Evolutionary conservation across 2,797 vertebrate species (phyloP).

Genomic region (Coranthus polyacanthus): DNA sequence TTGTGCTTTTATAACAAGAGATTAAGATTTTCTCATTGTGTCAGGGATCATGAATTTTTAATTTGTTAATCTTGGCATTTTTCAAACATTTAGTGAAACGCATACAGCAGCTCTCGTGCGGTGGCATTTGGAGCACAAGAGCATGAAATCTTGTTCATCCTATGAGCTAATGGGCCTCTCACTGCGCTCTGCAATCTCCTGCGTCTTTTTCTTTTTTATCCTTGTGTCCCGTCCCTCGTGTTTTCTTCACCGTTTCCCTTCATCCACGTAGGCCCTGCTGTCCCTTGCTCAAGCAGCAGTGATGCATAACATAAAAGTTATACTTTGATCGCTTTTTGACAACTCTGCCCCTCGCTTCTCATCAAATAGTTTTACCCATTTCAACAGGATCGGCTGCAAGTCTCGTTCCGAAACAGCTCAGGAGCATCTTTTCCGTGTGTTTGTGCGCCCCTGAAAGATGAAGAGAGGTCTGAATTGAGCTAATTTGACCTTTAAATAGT

Average conservation of each 20-base stretch:
- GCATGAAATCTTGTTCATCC: constrained; percentile 44
- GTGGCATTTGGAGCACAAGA: constrained; percentile 35
- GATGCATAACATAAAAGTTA: constrained; percentile 53
- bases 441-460: constrained; percentile 44
- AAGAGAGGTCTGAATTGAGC: constrained; percentile 12
- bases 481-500: constrained; percentile 16
- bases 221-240: constrained; percentile 26
- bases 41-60: constrained; percentile 1
- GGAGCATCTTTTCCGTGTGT: constrained; percentile 16
- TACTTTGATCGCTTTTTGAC: constrained; percentile 62
- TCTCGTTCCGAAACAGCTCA: constrained; percentile 44
- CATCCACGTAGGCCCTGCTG: constrained; percentile 22
- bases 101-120: neutral
- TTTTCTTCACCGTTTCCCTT: constrained; percentile 12
- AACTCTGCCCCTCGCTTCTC: constrained; percentile 41
- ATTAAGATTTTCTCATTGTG: neutral
- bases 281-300: constrained; percentile 32
- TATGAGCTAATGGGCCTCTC: constrained; percentile 32
- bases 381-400: constrained; percentile 17
- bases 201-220: constrained; percentile 51
- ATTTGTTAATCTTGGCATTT: neutral
- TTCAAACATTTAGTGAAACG: constrained; percentile 20
- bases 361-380: constrained; percentile 53
- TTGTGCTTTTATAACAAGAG: neutral
- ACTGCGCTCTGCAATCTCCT: constrained; percentile 40